Evolutionary conservation across 2,797 vertebrate genomes (phyloP).

Genomic region (Lophius americanus): DNA sequence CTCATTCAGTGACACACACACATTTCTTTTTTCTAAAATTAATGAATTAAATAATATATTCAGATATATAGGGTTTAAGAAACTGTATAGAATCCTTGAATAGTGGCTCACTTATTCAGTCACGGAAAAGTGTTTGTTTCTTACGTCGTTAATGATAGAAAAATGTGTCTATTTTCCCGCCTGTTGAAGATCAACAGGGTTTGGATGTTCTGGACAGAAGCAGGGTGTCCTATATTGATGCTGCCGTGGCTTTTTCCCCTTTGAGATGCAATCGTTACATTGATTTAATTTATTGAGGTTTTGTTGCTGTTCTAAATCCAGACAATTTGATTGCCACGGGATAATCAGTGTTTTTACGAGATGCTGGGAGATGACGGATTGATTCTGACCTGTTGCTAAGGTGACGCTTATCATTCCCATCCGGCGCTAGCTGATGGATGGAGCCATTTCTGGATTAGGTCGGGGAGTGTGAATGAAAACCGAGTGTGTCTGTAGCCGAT

Average conservation of each 20-base stretch:
- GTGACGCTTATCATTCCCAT: not conserved
- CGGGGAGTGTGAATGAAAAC: not conserved
- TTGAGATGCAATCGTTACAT: constrained; percentile 57
- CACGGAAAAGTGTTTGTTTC: constrained; percentile 69
- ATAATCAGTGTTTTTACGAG: constrained; percentile 73
- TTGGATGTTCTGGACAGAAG: constrained; percentile 47
- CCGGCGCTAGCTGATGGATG: constrained; percentile 5
- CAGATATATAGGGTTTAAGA: constrained; percentile 83
- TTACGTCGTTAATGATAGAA: constrained; percentile 60
- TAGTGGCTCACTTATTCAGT: constrained; percentile 82
- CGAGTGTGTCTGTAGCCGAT: constrained; percentile 16
- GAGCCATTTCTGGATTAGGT: not conserved
- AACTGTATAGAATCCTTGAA: constrained; percentile 82
- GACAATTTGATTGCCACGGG: constrained; percentile 75
- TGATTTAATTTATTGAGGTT: constrained; percentile 69
- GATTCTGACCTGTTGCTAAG: constrained; percentile 9
- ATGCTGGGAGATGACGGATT: constrained; percentile 2
- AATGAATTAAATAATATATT: constrained; percentile 85
- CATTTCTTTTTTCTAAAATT: constrained; percentile 75
- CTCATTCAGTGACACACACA: constrained; percentile 13
- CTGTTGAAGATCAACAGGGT: constrained; percentile 39
- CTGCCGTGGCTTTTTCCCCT: constrained; percentile 68
- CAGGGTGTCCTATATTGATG: constrained; percentile 72
- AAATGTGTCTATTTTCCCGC: constrained; percentile 55
- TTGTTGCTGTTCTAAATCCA: constrained; percentile 63